A percentile compares a stretch with the other conserved stretches of the same genome.
Conservation (phyloP, 2,113 vertebrate genomes). For the Neomonachus schauinslandi region DNA sequence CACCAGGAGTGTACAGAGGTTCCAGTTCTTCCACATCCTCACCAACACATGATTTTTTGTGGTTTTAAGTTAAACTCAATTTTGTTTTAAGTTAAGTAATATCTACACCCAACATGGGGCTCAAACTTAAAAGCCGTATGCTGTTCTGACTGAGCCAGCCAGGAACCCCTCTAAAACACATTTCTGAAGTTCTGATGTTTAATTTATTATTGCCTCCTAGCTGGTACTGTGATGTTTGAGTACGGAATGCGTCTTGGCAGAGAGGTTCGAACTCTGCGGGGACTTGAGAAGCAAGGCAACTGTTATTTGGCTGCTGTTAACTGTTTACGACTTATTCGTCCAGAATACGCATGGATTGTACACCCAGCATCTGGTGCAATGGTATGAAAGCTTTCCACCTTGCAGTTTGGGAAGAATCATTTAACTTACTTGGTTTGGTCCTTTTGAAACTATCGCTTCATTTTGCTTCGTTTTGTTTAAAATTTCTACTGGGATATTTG, state of each 20-base stretch:
- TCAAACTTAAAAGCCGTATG: background rate
- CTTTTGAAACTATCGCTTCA: background rate
- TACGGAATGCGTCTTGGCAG: slow-evolving; percentile 95
- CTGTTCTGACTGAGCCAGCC: background rate
- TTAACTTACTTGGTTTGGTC: background rate
- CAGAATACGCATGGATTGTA: slow-evolving; percentile 98
- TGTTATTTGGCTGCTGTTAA: slow-evolving; percentile 95
- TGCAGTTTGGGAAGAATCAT: background rate
- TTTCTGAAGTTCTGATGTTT: background rate
- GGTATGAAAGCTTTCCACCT: slow-evolving; percentile 81
- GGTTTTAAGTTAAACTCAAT: background rate
- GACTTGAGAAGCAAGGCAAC: slow-evolving; percentile 96
- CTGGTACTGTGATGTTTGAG: slow-evolving; percentile 98
- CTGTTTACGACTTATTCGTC: slow-evolving; percentile 94
- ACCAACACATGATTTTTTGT: background rate
- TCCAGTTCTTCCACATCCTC: background rate
- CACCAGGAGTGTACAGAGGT: background rate
- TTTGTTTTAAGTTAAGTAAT: background rate
- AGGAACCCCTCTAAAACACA: background rate
- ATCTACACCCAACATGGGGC: background rate
- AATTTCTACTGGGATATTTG: background rate
- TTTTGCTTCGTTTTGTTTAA: slow-evolving; percentile 34
- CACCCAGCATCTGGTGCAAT: slow-evolving; percentile 91
- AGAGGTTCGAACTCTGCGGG: slow-evolving; percentile 92
- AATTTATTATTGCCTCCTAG: slow-evolving; percentile 76